Evolutionary conservation across 2,113 vertebrate species (phyloP).

Genomic region (Amia ocellicauda): DNA sequence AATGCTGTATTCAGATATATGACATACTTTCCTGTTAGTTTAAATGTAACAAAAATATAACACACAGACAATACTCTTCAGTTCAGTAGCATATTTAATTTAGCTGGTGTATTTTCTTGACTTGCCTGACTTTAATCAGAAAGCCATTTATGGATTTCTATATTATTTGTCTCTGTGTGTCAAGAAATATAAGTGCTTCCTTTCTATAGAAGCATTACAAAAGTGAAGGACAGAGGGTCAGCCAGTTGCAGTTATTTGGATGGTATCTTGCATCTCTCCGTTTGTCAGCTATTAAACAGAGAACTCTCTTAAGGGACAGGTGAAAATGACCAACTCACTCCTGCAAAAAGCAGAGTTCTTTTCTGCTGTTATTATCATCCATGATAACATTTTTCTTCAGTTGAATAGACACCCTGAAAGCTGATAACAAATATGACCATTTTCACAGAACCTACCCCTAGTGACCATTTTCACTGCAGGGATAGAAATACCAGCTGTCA

Average conservation of each 20-base stretch:
- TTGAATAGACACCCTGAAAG: conserved; percentile 37
- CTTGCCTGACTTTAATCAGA: too few relatives aligned
- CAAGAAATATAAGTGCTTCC: not conserved
- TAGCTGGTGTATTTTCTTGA: too few relatives aligned
- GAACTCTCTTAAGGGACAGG: conserved; percentile 14
- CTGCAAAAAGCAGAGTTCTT: conserved; percentile 14
- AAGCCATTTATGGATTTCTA: not conserved
- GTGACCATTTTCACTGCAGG: conserved; percentile 23
- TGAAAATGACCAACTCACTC: conserved; percentile 10
- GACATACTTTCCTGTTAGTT: too few relatives aligned
- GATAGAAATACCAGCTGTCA: conserved; percentile 33
- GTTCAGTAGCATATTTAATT: too few relatives aligned
- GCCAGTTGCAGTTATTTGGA: not conserved
- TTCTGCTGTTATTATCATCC: conserved; percentile 36
- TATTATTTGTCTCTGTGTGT: not conserved
- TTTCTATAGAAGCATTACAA: not conserved
- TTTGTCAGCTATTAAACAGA: conserved; percentile 28
- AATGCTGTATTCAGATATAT: too few relatives aligned
- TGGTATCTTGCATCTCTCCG: conserved; percentile 23
- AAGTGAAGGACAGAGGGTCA: conserved; percentile 21
- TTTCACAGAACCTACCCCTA: conserved; percentile 18
- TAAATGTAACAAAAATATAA: too few relatives aligned
- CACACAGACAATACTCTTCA: too few relatives aligned
- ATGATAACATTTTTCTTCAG: conserved; percentile 28
- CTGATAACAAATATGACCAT: conserved; percentile 21